phyloP scores from a whole-genome alignment of 2,888 invertebrate species.

The Sacculina carcini region DNA sequence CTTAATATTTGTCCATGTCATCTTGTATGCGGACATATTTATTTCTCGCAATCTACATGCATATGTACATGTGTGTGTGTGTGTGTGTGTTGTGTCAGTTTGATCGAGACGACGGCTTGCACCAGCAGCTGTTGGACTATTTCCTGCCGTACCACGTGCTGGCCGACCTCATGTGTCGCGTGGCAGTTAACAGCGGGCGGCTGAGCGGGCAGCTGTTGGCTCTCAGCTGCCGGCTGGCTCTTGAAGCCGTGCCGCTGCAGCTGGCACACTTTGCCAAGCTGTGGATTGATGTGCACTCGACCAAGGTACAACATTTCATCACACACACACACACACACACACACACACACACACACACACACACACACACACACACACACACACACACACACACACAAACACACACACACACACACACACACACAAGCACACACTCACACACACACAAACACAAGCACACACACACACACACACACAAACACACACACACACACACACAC shows the following conservation, averaged over 20 bases:
- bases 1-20: no score
- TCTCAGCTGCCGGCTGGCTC: conserved; percentile 63
- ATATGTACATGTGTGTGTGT: neutral
- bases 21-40: neutral
- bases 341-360: no score
- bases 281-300: conserved; percentile 64
- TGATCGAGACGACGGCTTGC: conserved; percentile 47
- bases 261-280: conserved; percentile 68
- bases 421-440: no score
- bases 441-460: no score
- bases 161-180: conserved; percentile 56
- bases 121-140: conserved; percentile 42
- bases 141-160: conserved; percentile 71
- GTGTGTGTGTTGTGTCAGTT: conserved; percentile 25
- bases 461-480: no score
- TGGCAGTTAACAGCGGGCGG: conserved; percentile 64
- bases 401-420: no score
- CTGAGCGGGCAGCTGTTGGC: conserved; percentile 61
- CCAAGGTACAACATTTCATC: no score
- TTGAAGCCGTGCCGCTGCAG: conserved; percentile 64
- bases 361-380: no score
- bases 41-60: neutral
- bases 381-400: no score
- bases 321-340: conserved; percentile 16
- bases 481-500: no score